Evolutionary conservation across 2,113 vertebrate genomes (phyloP), one percentile per base, ranked within the genome.

Genomic region (Chauna torquata): DNA sequence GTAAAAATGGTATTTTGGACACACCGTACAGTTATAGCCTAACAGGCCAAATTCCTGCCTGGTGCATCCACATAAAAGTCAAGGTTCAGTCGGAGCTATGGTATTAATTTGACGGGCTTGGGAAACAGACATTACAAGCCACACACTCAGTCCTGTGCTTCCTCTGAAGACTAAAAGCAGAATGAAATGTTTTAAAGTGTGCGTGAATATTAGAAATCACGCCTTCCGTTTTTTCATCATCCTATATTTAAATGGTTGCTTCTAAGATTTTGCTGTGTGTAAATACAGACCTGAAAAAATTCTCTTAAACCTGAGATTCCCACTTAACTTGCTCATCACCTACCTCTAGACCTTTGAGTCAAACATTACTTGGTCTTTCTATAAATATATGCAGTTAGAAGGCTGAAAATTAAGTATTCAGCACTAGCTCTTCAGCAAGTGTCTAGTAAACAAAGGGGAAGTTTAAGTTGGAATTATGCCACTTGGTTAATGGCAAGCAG

Each of bases 391-490:
- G 7, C 12, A 89, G 44, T 6, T 16, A 62, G 70, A 90, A 96
- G 86, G 92, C 20, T 82, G 96, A 75, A 70, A 88, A 96, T 87
- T 69, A 88, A 69, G 81, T 16, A 94, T 94, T 90, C 92, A 94
- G 86, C 78, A 54, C 54, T 8, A 49, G 78, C 91, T 74, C 80
- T 85, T 91, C 81, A 45, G 90, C 91, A 94, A 90, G 86, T 76
- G 81, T 65, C 92, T 11, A 94, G 95, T 95, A 96, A 94, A 96
- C 94, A 96, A 92, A 96, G 49, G 83, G 84, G 81, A 95, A 96
- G 96, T 96, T 96, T 86, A 94, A 96, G 94, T 76, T 97, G 96
- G 93, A 97, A 91, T 96, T 91, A 92, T 79, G 84, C 93, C 90
- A 94, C 95, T 95, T 94, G 91, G 94, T 93, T 94, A 96, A 94